Evolutionary conservation across 2,888 invertebrate species (phyloP).

Genomic region (Timandra comae): DNA sequence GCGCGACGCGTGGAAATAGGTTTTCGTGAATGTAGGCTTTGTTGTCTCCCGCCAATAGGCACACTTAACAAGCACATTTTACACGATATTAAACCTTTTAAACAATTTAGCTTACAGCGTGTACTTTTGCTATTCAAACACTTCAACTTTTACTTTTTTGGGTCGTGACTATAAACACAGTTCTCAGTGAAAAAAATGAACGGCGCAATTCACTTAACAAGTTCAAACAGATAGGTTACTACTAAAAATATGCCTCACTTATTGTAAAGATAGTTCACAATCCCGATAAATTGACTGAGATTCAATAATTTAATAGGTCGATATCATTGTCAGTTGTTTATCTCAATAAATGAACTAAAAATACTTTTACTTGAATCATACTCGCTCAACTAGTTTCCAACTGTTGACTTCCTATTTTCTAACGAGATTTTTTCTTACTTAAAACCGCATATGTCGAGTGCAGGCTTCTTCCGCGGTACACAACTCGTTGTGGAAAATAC

Average conservation of each 20-base stretch:
- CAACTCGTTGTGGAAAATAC: conserved; percentile 46
- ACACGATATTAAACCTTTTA: conserved; percentile 21
- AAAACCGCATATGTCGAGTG: conserved; percentile 36
- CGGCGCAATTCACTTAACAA: conserved; percentile 1
- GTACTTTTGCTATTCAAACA: conserved; percentile 38
- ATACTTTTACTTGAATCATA: conserved; percentile 45
- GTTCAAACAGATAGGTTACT: background rate
- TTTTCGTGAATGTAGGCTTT: conserved; percentile 25
- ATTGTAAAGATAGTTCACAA: background rate
- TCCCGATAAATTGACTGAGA: background rate
- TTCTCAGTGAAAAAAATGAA: conserved; percentile 6
- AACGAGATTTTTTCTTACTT: conserved; percentile 62
- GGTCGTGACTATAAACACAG: conserved; percentile 40
- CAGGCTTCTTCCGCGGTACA: conserved; percentile 41
- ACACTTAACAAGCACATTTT: conserved; percentile 22
- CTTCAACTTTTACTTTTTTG: conserved; percentile 52
- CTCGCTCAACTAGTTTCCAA: conserved; percentile 51
- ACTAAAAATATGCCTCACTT: background rate
- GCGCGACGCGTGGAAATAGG: conserved; percentile 33
- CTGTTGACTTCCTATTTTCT: conserved; percentile 70
- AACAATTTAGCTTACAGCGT: conserved; percentile 19
- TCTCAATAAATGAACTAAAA: conserved; percentile 29
- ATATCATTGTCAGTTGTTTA: conserved; percentile 13
- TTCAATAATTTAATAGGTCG: conserved; percentile 1
- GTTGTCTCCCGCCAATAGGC: conserved; percentile 12